Evolutionary conservation across 2,888 invertebrate species (phyloP).

Genomic region (Frankliniella fusca): DNA sequence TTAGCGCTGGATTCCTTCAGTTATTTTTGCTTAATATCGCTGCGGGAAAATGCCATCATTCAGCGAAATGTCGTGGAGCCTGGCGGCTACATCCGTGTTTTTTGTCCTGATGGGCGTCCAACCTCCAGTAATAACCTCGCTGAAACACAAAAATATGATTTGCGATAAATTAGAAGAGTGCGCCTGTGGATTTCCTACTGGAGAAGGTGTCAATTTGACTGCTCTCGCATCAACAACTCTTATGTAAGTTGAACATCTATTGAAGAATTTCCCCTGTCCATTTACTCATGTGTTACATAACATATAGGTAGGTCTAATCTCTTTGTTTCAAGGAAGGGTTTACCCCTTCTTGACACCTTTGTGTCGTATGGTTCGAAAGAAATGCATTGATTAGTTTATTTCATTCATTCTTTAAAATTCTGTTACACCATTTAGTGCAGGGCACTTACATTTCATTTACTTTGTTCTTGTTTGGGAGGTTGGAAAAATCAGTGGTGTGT

Average conservation of each 20-base stretch:
- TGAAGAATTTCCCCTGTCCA: neutral
- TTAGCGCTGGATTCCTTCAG: neutral
- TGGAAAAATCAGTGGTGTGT: too few species aligned
- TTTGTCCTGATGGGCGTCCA: neutral
- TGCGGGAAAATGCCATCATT: neutral
- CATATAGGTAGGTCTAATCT: neutral
- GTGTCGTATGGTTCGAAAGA: too few species aligned
- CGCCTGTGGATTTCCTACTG: neutral
- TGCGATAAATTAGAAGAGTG: neutral
- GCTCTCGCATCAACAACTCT: neutral
- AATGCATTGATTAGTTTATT: too few species aligned
- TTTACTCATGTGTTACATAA: neutral
- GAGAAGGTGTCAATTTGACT: neutral
- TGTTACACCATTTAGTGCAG: neutral
- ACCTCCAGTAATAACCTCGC: constrained; percentile 8
- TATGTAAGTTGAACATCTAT: neutral
- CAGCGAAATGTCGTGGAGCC: neutral
- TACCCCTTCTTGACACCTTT: too few species aligned
- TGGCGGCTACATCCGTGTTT: neutral
- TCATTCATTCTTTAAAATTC: neutral
- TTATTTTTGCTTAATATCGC: neutral
- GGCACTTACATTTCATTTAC: neutral
- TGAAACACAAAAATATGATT: neutral
- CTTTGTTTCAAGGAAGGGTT: too few species aligned
- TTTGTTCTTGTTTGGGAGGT: too few species aligned